Base-by-base conservation (phyloP, 2,797 vertebrate species). In the Amblyraja radiata region DNA sequence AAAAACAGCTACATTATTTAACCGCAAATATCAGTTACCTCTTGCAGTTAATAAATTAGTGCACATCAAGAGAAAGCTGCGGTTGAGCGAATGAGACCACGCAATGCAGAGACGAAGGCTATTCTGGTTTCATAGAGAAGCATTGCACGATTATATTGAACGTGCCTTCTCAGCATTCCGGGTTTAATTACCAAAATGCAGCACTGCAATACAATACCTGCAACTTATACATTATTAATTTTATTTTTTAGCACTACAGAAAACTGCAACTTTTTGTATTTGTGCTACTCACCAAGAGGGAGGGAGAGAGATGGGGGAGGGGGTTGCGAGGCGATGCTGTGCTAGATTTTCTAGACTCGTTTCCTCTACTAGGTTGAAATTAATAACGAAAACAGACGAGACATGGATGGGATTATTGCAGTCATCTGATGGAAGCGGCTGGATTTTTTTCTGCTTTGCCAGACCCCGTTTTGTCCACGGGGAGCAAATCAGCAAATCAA, bases 271-370 rank as follows among this genome's bases (percentile, higher is more conserved):
- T 88, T 86, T 14, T 36, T 36, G 46, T 16, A 4, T 78, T 36
- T 78, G 54, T 88, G n/a, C 61, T 68, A 68, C 84, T 36, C 36
- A 88, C 84, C 84, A 88, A 32, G 63, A 61, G 68, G n/a, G 32
- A 88, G 61, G 61, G 14, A 86, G 83, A 8, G 83, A 65, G n/a
- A 8, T n/a, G 83, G 83, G 84, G 58, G 61, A 13, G 28, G 84
- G 61, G 61, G 84, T 88, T 36, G n/a, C 61, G 6, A 84, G 81
- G 58, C 58, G n/a, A 86, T 86, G 83, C 58, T 86, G 83, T 63
- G 28, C 83, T 63, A 86, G 84, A 88, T 88, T 88, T 68, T 68
- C 63, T 68, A 68, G n/a, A 36, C n/a, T 88, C 16, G 61, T 18
- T 68, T 18, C 61, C n/a, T 21, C 84, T 36, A 68, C 6, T 63